Evolutionary conservation across 1,140 invertebrate genomes (phyloP).

Genomic region (Hyles vespertilio): DNA sequence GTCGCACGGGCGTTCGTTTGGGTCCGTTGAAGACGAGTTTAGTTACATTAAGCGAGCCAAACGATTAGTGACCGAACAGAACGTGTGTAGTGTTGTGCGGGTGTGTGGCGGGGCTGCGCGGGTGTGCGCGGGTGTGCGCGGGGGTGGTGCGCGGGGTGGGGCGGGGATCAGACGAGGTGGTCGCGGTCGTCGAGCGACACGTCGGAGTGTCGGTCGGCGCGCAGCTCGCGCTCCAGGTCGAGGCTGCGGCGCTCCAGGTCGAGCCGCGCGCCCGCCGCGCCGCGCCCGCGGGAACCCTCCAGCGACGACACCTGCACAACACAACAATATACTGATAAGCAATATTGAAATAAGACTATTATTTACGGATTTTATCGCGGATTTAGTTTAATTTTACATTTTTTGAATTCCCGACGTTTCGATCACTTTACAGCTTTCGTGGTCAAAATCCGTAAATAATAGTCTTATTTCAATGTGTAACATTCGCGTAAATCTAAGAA

Average conservation of each 20-base stretch:
- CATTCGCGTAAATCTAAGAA: too few relatives aligned
- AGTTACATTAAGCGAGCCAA: slow-evolving; percentile 27
- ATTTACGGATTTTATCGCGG: too few relatives aligned
- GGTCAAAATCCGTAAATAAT: too few relatives aligned
- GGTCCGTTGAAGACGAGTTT: slow-evolving; percentile 28
- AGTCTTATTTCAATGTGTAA: too few relatives aligned
- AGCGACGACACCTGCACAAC: slow-evolving; percentile 54
- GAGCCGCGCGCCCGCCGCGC: slow-evolving; percentile 40
- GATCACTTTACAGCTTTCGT: too few relatives aligned
- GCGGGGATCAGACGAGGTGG: slow-evolving; percentile 54
- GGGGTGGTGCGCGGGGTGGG: slow-evolving; percentile 5
- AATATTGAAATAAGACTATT: too few relatives aligned
- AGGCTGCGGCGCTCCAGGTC: slow-evolving; percentile 63
- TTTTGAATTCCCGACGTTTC: too few relatives aligned
- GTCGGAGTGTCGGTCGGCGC: slow-evolving; percentile 53
- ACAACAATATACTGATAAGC: not conserved
- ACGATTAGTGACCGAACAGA: not conserved
- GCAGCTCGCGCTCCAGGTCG: slow-evolving; percentile 66
- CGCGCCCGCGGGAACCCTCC: slow-evolving; percentile 55
- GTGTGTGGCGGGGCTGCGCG: not conserved
- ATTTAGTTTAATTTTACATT: too few relatives aligned
- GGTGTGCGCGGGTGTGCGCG: not conserved
- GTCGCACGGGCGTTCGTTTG: not conserved
- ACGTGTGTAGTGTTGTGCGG: not conserved
- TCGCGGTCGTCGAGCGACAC: slow-evolving; percentile 64